Evolutionary conservation across 2,113 vertebrate species (phyloP).

Genomic region (Ammospiza caudacuta): DNA sequence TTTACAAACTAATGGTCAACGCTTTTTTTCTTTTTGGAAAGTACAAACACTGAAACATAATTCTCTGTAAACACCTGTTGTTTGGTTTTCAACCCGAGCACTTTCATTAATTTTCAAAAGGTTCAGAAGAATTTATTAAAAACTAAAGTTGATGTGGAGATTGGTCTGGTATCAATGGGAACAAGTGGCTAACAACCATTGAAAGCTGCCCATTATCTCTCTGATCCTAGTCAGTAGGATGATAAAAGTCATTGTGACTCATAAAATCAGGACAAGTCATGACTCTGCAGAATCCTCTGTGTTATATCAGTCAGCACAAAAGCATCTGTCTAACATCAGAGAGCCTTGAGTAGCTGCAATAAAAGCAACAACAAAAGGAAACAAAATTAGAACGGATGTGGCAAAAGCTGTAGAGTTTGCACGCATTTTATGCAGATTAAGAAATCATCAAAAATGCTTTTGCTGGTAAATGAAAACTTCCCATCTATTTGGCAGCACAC

Average conservation of each 20-base stretch:
- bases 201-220: conserved; percentile 33
- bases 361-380: conserved; percentile 49
- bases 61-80: not conserved
- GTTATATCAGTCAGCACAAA: conserved; percentile 34
- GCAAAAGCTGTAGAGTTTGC: not conserved
- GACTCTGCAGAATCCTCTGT: conserved; percentile 43
- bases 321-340: conserved; percentile 53
- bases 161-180: conserved; percentile 11
- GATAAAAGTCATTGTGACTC: conserved; percentile 60
- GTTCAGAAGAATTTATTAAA: conserved; percentile 8
- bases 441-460: not conserved
- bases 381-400: conserved; percentile 26
- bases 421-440: not conserved
- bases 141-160: not conserved
- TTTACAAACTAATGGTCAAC: not conserved
- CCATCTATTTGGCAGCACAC: not conserved
- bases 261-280: conserved; percentile 30
- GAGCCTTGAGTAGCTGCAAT: conserved; percentile 25
- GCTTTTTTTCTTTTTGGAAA: not conserved
- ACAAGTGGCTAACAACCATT: conserved; percentile 7
- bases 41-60: not conserved
- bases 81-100: not conserved
- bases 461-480: not conserved
- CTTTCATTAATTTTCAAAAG: not conserved
- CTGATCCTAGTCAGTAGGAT: conserved; percentile 6